These are phyloP conservation scores for Phortica okadai DNA, from an alignment of 2,888 invertebrate species.

Conservation along the genomic window DNA sequence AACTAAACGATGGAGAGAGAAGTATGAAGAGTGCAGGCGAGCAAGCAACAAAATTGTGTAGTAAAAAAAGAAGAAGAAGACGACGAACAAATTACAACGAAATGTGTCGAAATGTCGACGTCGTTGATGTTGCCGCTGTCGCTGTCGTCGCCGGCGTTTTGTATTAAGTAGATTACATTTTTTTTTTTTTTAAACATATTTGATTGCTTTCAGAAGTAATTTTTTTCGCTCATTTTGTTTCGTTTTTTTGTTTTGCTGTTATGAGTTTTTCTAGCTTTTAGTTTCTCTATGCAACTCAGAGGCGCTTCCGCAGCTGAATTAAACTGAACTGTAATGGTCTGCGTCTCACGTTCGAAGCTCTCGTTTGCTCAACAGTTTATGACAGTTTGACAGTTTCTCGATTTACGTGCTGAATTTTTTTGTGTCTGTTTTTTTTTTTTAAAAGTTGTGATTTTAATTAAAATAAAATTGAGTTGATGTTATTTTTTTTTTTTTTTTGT, in stretches of 20 bases:
- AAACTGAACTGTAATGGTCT: not conserved
- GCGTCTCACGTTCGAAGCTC: not conserved
- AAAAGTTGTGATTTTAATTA: not conserved
- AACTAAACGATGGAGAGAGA: not conserved
- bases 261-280: not conserved
- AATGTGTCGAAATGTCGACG: constrained; percentile 11
- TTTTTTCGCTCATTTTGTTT: not conserved
- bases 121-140: not conserved
- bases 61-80: not conserved
- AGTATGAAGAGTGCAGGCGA: not conserved
- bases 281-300: not conserved
- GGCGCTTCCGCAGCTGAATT: too few relatives aligned
- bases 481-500: not conserved
- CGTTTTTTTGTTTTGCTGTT: constrained; percentile 20
- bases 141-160: not conserved
- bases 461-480: not conserved
- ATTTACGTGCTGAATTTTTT: constrained; percentile 40
- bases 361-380: constrained; percentile 53
- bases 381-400: constrained; percentile 66
- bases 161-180: not conserved
- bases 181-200: not conserved
- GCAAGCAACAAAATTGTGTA: not conserved
- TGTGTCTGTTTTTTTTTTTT: not conserved
- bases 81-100: not conserved
- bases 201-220: not conserved